Conservation (phyloP, 2,888 invertebrate species). For the Yponomeuta cagnagella region DNA sequence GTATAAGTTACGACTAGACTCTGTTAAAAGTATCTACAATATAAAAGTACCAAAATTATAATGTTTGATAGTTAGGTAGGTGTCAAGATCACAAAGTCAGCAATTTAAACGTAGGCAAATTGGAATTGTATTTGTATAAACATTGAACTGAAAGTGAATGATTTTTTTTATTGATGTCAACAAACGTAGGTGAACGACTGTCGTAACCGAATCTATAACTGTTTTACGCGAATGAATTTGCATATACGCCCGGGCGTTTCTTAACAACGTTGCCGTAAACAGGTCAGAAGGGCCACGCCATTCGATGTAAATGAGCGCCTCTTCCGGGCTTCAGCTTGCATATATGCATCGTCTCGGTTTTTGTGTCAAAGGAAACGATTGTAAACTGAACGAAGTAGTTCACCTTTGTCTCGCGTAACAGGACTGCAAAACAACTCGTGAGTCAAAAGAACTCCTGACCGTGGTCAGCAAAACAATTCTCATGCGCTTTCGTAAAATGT, state of each 20-base stretch:
- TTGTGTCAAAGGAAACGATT: conserved; percentile 47
- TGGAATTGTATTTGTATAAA: background rate
- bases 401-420: conserved; percentile 47
- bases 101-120: background rate
- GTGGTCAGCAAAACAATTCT: conserved; percentile 36
- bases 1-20: no score
- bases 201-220: conserved; percentile 21
- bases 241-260: conserved; percentile 23
- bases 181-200: conserved; percentile 10
- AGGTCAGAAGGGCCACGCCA: conserved; percentile 31
- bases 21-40: no score
- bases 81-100: no score
- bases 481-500: conserved; percentile 30
- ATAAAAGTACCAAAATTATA: no score
- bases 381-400: conserved; percentile 38
- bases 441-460: no score
- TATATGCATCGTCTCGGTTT: conserved; percentile 36
- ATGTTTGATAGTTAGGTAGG: no score
- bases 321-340: conserved; percentile 36
- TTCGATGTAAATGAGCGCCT: conserved; percentile 56
- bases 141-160: conserved; percentile 9
- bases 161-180: background rate
- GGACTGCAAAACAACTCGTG: conserved; percentile 45
- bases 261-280: conserved; percentile 26
- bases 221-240: conserved; percentile 22